These are phyloP conservation scores for Zelleria hepariella DNA, from an alignment of 2,888 invertebrate species.

Conservation along the genomic window DNA sequence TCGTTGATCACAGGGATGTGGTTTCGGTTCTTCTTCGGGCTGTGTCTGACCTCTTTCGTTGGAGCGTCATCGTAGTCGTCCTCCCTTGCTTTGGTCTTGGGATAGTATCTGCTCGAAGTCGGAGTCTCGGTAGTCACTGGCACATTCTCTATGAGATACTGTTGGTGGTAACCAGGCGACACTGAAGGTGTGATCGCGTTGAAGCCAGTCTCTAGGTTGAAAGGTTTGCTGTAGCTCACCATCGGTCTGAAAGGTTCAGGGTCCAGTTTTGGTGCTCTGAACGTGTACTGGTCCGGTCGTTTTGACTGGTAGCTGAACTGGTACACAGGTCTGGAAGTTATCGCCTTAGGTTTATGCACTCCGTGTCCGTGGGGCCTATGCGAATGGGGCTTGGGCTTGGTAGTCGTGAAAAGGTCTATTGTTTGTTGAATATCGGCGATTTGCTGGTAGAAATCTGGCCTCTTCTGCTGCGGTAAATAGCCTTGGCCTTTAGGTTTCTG, in stretches of 20 bases:
- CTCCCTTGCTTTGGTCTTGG: constrained; percentile 56
- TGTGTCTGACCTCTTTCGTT: constrained; percentile 32
- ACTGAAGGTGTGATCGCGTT: constrained; percentile 53
- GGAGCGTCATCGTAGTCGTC: constrained; percentile 58
- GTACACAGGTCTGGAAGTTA: constrained; percentile 75
- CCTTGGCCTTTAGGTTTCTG: constrained; percentile 55
- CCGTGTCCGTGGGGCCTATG: constrained; percentile 35
- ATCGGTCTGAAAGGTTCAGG: constrained; percentile 76
- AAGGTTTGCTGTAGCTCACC: constrained; percentile 72
- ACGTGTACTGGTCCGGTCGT: constrained; percentile 55
- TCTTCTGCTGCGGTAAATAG: constrained; percentile 45
- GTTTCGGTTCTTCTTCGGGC: constrained; percentile 42
- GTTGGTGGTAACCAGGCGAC: constrained; percentile 53
- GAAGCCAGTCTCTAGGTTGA: constrained; percentile 55
- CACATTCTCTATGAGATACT: constrained; percentile 57
- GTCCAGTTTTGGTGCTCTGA: constrained; percentile 67
- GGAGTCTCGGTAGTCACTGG: constrained; percentile 68
- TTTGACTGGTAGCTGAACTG: constrained; percentile 81
- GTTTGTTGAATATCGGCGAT: constrained; percentile 77
- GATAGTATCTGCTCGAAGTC: constrained; percentile 61
- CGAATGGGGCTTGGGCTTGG: constrained; percentile 64
- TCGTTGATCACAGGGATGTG: constrained; percentile 46
- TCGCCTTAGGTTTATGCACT: constrained; percentile 59
- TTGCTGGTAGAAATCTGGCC: constrained; percentile 75
- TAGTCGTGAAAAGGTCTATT: constrained; percentile 74